Evolutionary conservation across 2,888 invertebrate species (phyloP).

Genomic region (Cerastoderma edule): DNA sequence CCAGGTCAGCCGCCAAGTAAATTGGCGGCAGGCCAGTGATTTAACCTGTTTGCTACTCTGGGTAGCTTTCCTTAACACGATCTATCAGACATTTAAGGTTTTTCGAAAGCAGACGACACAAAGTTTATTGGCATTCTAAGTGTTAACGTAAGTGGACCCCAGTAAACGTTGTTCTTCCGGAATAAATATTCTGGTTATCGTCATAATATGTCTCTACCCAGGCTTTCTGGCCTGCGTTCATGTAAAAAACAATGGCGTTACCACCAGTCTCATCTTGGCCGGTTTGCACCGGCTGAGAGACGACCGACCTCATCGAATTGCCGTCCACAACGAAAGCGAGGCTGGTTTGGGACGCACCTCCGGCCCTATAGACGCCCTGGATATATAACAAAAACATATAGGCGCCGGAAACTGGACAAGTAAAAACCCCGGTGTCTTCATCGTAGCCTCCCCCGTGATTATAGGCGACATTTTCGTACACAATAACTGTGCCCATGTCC

Average conservation of each 20-base stretch:
- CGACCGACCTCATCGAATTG: neutral
- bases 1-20: too few relatives aligned
- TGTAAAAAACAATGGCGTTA: neutral
- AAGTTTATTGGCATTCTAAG: too few relatives aligned
- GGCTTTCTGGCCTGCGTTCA: conserved; percentile 6
- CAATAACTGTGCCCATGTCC: neutral
- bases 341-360: conserved; percentile 12
- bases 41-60: too few relatives aligned
- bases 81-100: too few relatives aligned
- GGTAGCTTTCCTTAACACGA: too few relatives aligned
- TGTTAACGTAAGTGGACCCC: conserved; percentile 3
- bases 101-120: too few relatives aligned
- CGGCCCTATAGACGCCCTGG: conserved; percentile 9
- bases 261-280: conserved; percentile 18
- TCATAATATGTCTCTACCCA: conserved; percentile 19
- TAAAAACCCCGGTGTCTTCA: conserved; percentile 1
- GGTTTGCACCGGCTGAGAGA: neutral
- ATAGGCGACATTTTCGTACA: neutral
- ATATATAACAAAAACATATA: conserved; percentile 12
- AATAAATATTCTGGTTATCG: conserved; percentile 2
- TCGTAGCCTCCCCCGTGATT: conserved; percentile 1
- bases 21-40: too few relatives aligned
- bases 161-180: conserved; percentile 10
- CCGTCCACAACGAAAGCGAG: conserved; percentile 10
- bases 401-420: conserved; percentile 15